These are phyloP conservation scores for Heterocephalus glaber DNA, from an alignment of 2,113 vertebrate genomes.

Conservation along the genomic window DNA sequence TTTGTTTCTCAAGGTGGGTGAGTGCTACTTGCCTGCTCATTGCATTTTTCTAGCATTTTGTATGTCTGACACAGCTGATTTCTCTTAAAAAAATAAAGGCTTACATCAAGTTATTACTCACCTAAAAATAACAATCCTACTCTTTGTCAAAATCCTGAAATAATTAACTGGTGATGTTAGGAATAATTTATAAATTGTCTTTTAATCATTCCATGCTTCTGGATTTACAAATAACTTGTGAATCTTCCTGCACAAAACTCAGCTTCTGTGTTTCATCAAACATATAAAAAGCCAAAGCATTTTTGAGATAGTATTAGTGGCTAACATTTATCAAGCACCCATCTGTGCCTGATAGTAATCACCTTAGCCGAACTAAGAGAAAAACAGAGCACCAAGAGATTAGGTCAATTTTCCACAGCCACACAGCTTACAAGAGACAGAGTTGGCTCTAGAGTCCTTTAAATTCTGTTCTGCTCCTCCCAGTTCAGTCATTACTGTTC, in stretches of 20 bases:
- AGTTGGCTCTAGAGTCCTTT: background rate
- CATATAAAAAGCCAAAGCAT: background rate
- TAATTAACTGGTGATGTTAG: background rate
- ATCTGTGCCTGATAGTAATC: background rate
- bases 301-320: background rate
- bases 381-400: background rate
- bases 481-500: background rate
- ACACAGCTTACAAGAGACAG: background rate
- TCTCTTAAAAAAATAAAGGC: conserved; percentile 49
- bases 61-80: background rate
- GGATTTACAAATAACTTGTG: background rate
- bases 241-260: background rate
- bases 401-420: background rate
- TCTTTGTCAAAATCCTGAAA: conserved; percentile 33
- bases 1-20: background rate
- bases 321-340: background rate
- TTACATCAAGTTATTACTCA: conserved; percentile 9
- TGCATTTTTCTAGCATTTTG: background rate
- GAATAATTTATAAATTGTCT: background rate
- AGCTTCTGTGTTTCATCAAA: conserved; percentile 7
- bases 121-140: background rate
- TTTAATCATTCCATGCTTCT: background rate
- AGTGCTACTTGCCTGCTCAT: background rate
- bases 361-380: background rate
- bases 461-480: background rate